Conservation (phyloP, 2,797 vertebrate genomes). For the Scolopax rusticola region DNA sequence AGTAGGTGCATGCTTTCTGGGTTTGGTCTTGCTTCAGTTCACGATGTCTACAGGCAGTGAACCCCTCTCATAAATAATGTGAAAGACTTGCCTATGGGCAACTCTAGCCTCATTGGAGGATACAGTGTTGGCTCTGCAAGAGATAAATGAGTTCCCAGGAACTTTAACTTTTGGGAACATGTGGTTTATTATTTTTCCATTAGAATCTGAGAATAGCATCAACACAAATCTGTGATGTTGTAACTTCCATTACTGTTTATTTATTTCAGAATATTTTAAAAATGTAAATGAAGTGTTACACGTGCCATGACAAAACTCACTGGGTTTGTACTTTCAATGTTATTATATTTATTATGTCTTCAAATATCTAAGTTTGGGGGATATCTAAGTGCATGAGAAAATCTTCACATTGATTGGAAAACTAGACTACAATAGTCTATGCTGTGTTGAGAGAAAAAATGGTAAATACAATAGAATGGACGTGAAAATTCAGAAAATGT, state of each 20-base stretch:
- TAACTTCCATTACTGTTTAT: not conserved
- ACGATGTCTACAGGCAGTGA: not conserved
- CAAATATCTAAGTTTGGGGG: not conserved
- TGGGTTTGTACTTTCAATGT: not conserved
- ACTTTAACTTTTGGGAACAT: not conserved
- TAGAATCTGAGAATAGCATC: not conserved
- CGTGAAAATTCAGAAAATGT: not conserved
- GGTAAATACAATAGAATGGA: not conserved
- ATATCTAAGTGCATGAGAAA: not conserved
- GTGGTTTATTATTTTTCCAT: not conserved
- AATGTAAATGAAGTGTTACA: not conserved
- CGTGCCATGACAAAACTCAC: not conserved
- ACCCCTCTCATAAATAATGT: not conserved
- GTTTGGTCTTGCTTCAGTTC: not conserved
- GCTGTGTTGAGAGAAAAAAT: not conserved
- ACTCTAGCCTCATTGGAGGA: not conserved
- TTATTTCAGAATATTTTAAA: not conserved
- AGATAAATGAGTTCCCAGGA: not conserved
- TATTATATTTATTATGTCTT: not conserved
- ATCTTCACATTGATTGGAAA: not conserved
- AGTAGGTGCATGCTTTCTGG: not conserved
- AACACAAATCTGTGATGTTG: not conserved
- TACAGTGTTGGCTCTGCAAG: not conserved
- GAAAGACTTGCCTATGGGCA: not conserved
- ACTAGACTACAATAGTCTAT: rapidly evolving